Conservation (phyloP, 2,113 vertebrate genomes). For the Murina feae region DNA sequence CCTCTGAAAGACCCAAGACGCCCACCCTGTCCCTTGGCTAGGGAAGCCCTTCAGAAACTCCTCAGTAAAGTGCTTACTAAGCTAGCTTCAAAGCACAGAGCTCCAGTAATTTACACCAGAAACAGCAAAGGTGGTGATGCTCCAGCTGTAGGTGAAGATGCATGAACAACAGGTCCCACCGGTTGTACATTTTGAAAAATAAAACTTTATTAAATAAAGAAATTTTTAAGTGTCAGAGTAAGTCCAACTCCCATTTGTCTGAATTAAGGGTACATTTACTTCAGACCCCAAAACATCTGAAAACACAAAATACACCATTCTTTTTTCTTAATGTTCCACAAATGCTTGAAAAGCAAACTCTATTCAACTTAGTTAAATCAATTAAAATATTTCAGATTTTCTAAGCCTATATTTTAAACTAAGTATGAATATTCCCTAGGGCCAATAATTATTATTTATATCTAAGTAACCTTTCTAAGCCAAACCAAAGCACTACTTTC, state of each 20-base stretch:
- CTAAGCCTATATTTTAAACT: constrained; percentile 31
- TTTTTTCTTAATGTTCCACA: constrained; percentile 44
- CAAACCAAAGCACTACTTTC: constrained; percentile 44
- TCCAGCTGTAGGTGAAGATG: not conserved
- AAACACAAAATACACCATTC: constrained; percentile 13
- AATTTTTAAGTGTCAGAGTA: not conserved
- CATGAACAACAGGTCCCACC: not conserved
- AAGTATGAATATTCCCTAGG: constrained; percentile 33
- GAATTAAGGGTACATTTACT: not conserved
- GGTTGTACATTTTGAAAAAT: not conserved
- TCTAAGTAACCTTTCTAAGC: constrained; percentile 34
- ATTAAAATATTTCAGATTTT: constrained; percentile 15
- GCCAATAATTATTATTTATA: constrained; percentile 57
- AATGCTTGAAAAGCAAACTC: constrained; percentile 53
- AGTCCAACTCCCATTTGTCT: not conserved
- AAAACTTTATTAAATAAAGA: not conserved
- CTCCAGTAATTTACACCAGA: not conserved
- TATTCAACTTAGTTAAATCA: constrained; percentile 51
- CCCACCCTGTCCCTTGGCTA: not conserved
- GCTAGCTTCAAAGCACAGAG: not conserved
- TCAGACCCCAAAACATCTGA: not conserved
- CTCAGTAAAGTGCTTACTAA: not conserved
- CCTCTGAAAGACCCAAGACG: not conserved
- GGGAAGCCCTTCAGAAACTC: not conserved
- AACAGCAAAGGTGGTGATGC: not conserved